Percentiles rank a stretch among this genome's conserved stretches.
phyloP scores from a whole-genome alignment of 2,113 vertebrate genomes.

The Actenoides lindsayi region DNA sequence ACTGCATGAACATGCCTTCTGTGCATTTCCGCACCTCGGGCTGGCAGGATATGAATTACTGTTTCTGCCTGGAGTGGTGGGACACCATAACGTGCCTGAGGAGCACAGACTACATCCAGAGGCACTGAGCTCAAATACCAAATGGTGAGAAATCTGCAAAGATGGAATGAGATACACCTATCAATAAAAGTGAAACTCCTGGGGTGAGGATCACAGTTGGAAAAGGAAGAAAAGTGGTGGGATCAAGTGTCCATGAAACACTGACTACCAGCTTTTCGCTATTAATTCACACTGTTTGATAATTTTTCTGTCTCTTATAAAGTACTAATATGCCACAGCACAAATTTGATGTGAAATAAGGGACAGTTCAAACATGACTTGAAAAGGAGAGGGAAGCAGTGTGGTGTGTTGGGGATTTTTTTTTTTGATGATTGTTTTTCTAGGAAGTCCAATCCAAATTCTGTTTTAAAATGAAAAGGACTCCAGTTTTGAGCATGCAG shows the following conservation, averaged over 20 bases:
- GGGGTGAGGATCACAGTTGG: not conserved
- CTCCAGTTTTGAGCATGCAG: not conserved
- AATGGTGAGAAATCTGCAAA: not conserved
- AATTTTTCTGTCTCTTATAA: not conserved
- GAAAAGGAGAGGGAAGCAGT: not conserved
- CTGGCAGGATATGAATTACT: not conserved
- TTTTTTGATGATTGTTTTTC: not conserved
- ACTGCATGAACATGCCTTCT: not conserved
- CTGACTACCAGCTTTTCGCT: not conserved
- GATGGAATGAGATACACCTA: not conserved
- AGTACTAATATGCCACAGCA: not conserved
- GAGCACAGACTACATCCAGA: not conserved
- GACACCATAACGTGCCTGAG: not conserved
- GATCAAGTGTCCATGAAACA: constrained; percentile 11
- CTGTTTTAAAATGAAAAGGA: not conserved
- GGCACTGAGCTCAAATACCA: not conserved
- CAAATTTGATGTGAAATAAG: not conserved
- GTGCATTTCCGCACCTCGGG: not conserved
- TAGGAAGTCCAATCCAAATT: not conserved
- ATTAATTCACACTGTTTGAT: not conserved
- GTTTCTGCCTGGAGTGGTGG: not conserved
- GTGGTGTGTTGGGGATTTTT: not conserved
- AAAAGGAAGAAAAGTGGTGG: not conserved
- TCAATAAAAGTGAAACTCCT: not conserved
- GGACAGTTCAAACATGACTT: not conserved